phyloP scores from a whole-genome alignment of 2,888 invertebrate species.

The Chrysodeixis includens region DNA sequence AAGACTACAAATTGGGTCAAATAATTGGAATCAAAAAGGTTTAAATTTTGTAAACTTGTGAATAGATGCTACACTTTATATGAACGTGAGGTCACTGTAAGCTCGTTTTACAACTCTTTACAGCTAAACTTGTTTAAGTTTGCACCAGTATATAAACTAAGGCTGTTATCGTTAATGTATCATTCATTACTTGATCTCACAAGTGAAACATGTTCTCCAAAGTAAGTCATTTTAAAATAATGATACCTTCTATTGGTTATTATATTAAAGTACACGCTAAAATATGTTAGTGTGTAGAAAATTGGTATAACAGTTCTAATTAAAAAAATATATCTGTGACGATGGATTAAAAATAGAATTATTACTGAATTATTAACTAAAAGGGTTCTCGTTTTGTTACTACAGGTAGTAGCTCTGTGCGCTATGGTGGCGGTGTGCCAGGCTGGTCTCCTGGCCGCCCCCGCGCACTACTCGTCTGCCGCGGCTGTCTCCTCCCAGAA shows the following conservation, averaged over 20 bases:
- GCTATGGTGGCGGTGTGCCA: conserved; percentile 62
- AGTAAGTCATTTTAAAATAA: too few relatives aligned
- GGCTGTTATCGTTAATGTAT: conserved; percentile 41
- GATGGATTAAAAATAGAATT: too few relatives aligned
- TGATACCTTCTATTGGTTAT: too few relatives aligned
- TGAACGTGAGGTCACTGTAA: conserved; percentile 34
- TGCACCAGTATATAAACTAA: conserved; percentile 52
- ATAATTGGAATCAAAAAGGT: too few relatives aligned
- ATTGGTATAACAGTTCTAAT: too few relatives aligned
- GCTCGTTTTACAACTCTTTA: conserved; percentile 23
- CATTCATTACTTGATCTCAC: conserved; percentile 64
- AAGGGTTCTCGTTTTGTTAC: background rate
- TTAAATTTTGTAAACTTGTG: too few relatives aligned
- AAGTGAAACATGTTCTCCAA: conserved; percentile 60
- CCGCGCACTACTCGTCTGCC: conserved; percentile 76
- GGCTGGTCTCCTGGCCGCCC: conserved; percentile 65
- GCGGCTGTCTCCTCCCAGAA: conserved; percentile 74
- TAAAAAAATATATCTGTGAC: too few relatives aligned
- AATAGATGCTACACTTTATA: too few relatives aligned
- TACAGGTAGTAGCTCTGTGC: conserved; percentile 62
- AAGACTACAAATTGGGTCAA: too few relatives aligned
- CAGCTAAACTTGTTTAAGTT: conserved; percentile 16
- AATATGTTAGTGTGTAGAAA: too few relatives aligned
- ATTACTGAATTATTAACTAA: too few relatives aligned
- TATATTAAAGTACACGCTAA: too few relatives aligned